Percentiles rank a stretch among this genome's conserved stretches.
Evolutionary conservation across 2,113 vertebrate species (phyloP).

Genomic region (Apteryx owenii): DNA sequence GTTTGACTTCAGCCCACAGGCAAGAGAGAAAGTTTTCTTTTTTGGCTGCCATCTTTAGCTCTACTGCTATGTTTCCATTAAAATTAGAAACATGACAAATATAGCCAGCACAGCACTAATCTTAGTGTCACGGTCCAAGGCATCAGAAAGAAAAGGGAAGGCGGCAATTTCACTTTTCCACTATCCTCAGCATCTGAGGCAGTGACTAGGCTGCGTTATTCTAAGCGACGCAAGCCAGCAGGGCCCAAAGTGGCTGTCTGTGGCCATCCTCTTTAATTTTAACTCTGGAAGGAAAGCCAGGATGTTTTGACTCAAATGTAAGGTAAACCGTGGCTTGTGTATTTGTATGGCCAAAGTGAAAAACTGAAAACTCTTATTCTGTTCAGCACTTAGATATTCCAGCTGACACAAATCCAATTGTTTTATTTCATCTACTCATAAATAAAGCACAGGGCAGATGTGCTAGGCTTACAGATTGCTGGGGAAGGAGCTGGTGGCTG

Average conservation of each 20-base stretch:
- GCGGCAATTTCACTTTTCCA: neutral
- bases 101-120: neutral
- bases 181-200: neutral
- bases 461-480: slow-evolving; percentile 11
- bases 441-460: slow-evolving; percentile 6
- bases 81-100: neutral
- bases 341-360: neutral
- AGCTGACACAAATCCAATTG: slow-evolving; percentile 14
- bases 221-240: neutral
- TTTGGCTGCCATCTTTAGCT: neutral
- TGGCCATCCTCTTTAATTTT: neutral
- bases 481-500: neutral
- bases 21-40: neutral
- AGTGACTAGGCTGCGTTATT: neutral
- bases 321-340: neutral
- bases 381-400: slow-evolving; percentile 3
- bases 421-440: slow-evolving; percentile 1
- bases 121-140: neutral
- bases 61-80: neutral
- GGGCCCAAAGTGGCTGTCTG: neutral
- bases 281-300: neutral
- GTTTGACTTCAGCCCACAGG: neutral
- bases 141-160: neutral
- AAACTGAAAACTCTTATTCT: neutral
- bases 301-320: neutral